Conservation (phyloP, 2,797 vertebrate species). For the Alfaro cultratus region DNA sequence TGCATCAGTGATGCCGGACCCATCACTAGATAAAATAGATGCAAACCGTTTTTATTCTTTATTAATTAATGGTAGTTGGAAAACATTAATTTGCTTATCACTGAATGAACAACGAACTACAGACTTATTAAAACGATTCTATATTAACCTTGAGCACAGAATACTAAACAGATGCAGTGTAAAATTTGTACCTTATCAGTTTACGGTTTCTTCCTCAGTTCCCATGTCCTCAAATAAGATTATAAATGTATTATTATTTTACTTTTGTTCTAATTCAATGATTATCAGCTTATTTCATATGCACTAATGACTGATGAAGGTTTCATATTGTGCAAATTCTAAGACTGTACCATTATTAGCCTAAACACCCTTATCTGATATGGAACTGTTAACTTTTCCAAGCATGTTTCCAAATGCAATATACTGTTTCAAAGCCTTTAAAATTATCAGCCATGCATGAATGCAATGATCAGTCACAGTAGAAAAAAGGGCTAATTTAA, state of each 20-base stretch:
- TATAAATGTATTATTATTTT: neutral
- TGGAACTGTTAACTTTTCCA: neutral
- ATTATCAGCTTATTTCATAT: neutral
- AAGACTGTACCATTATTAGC: neutral
- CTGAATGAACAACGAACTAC: neutral
- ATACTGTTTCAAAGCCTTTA: neutral
- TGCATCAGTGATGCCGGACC: no score
- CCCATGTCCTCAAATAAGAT: neutral
- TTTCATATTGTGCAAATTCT: neutral
- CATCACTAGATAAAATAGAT: no score
- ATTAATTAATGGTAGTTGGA: neutral
- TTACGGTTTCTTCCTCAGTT: neutral
- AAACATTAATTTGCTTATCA: neutral
- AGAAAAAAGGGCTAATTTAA: neutral
- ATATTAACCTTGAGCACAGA: neutral
- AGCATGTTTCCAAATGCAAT: neutral
- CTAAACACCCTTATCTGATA: neutral
- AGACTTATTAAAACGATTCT: neutral
- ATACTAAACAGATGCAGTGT: neutral
- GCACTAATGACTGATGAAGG: neutral
- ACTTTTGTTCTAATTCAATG: neutral
- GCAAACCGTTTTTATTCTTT: neutral
- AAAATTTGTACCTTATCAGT: neutral
- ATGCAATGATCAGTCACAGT: neutral
- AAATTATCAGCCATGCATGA: neutral